Percentiles rank a stretch among this genome's conserved stretches.
Evolutionary conservation across 92 coral and sea anemone species (phyloP).

Genomic region (Metridium senile): DNA sequence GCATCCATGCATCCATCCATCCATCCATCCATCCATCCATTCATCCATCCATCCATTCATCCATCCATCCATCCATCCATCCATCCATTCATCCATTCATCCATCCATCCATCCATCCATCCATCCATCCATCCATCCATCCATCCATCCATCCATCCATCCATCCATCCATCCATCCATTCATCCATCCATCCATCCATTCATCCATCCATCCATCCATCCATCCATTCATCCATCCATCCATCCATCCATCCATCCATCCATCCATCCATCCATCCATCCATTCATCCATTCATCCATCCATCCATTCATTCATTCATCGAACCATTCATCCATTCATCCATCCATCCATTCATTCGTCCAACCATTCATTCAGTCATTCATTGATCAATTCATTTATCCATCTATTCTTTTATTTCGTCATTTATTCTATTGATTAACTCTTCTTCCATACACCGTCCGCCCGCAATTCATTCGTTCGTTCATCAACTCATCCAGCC

Average conservation of each 20-base stretch:
- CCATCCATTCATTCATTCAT: neutral
- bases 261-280: neutral
- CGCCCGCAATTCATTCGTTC: neutral
- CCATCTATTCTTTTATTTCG: neutral
- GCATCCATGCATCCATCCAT: neutral
- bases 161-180: too few species aligned
- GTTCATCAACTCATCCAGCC: neutral
- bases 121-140: neutral
- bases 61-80: neutral
- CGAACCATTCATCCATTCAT: neutral
- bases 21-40: neutral
- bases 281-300: neutral
- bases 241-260: neutral
- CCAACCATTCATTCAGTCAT: neutral
- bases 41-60: neutral
- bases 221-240: neutral
- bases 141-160: too few species aligned
- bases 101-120: neutral
- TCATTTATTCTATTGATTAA: neutral
- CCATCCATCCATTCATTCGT: neutral
- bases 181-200: too few species aligned
- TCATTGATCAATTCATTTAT: neutral
- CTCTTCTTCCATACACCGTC: neutral
- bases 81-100: neutral
- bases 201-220: neutral